Evolutionary conservation across 2,113 vertebrate genomes (phyloP), one percentile per base, ranked within the genome.

Genomic region (Plecotus auritus): DNA sequence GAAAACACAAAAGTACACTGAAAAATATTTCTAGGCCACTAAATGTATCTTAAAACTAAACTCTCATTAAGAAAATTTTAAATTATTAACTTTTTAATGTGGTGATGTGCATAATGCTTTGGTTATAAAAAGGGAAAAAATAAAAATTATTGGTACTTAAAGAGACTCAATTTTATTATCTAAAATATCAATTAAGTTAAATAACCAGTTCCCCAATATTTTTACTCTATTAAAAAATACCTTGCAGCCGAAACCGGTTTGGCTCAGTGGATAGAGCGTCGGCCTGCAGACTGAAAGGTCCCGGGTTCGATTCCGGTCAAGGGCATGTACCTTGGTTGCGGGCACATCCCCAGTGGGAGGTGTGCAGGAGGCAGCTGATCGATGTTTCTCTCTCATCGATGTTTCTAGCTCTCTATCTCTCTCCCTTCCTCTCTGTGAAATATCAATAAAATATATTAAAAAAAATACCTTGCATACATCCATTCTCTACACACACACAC

Each of bases 21-120:
- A 35, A 54, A 93, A 85, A 7, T 37, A 85, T 59, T 66, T 72
- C 3, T 81, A 77, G 17, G 5, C 0, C 11, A 64, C 7, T 70
- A 90, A 89, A 73, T 73, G 49, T 3, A 54, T 90, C 83, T 95
- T 76, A 28, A 74, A 74, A 74, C 22, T 22, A 61, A 85, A 30
- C 13, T 76, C 16, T 59, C 28, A 51, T 37, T 47, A 66, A 76
- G 32, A 59, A 72, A 54, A 45, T 17, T 64, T 72, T 90, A 13
- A 81, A 70, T n/a, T 51, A 20, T 56, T 40, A 59, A 42, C 66
- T 4, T 54, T 54, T 37, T 14, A 26, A 80, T 54, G 2, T 69
- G 32, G 3, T 51, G n/a, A 61, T n/a, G 2, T 54, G 23, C 35
- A 54, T 61, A 88, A 49, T 35, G 28, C 4, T 35, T 80, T 26